These are phyloP conservation scores for Hymenochirus boettgeri DNA, from an alignment of 2,113 vertebrate species.

Conservation along the genomic window DNA sequence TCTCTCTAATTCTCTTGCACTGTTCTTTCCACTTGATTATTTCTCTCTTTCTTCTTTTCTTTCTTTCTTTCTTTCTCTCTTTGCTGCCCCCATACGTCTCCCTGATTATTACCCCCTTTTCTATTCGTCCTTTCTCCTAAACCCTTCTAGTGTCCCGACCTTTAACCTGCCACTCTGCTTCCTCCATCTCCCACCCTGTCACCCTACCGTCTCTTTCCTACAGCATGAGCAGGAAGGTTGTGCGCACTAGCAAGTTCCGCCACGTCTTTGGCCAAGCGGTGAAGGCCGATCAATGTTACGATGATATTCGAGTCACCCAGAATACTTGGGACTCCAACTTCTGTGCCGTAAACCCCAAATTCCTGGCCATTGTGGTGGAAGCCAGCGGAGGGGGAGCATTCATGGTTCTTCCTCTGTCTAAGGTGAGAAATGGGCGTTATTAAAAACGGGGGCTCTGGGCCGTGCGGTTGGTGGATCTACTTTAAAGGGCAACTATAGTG, in stretches of 20 bases:
- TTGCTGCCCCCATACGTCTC: neutral
- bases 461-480: no score
- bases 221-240: slow-evolving; percentile 78
- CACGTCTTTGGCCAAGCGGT: slow-evolving; percentile 81
- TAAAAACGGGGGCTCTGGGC: no score
- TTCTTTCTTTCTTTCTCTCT: neutral
- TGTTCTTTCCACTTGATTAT: no score
- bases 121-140: no score
- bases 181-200: neutral
- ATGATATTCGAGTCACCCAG: slow-evolving; percentile 85
- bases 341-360: slow-evolving; percentile 84
- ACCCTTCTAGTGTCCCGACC: no score
- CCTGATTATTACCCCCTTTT: no score
- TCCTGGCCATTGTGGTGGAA: slow-evolving; percentile 85
- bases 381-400: slow-evolving; percentile 85
- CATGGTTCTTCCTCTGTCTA: slow-evolving; percentile 77
- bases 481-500: no score
- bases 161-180: neutral
- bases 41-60: no score
- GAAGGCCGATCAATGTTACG: slow-evolving; percentile 85
- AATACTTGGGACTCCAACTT: slow-evolving; percentile 91
- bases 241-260: slow-evolving; percentile 84
- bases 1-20: no score
- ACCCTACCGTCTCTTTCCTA: neutral
- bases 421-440: slow-evolving; percentile 71